Evolutionary conservation across 2,113 vertebrate species (phyloP).

Genomic region (Oreochromis aureus): DNA sequence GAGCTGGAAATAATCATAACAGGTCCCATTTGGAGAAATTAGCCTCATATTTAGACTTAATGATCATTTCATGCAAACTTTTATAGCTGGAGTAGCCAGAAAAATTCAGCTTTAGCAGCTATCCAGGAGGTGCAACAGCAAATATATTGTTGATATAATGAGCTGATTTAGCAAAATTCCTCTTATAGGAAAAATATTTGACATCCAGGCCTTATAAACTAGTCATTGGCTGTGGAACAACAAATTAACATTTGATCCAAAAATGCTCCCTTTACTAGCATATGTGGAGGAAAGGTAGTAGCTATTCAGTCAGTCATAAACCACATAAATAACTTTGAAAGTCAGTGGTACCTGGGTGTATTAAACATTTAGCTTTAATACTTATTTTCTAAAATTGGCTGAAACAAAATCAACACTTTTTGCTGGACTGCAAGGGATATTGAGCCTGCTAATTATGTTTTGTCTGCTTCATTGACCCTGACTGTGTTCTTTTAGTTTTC

Average conservation of each 20-base stretch:
- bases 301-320: neutral
- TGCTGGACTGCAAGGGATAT: neutral
- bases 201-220: neutral
- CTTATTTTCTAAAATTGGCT: neutral
- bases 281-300: neutral
- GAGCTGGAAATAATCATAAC: neutral
- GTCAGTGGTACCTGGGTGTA: neutral
- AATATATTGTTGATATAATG: neutral
- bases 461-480: constrained; percentile 68
- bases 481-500: constrained; percentile 80
- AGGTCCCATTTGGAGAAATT: neutral
- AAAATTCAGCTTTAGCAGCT: neutral
- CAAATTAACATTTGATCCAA: neutral
- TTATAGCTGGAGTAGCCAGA: neutral
- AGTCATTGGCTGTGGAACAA: neutral
- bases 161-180: neutral
- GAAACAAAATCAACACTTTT: neutral
- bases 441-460: neutral
- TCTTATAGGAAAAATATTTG: neutral
- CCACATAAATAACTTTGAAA: neutral
- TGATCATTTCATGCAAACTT: neutral
- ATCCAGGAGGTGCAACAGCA: neutral
- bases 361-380: neutral
- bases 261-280: neutral
- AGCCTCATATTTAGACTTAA: neutral